Base-by-base conservation (phyloP, 2,113 vertebrate genomes). In the Mirza zaza region DNA sequence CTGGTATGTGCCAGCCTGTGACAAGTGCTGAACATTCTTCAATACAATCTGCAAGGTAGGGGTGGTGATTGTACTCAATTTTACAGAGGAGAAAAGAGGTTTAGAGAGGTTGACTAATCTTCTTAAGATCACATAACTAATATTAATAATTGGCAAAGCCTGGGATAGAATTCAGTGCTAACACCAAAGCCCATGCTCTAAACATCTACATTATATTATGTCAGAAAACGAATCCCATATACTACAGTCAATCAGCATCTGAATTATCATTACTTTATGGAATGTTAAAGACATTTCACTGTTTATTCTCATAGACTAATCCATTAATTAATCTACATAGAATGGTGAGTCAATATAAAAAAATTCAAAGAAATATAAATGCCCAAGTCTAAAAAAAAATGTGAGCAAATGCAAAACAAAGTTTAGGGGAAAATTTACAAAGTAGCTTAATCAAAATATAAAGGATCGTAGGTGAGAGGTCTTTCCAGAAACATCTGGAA, bases 401-500 rank as follows among this genome's bases (percentile, higher is more conserved):
- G 63, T 71, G 70, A 86, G 36, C 25, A 80, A 91, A 34, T 34
- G 23, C 23, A 79, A 48, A 87, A 59, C 18, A 65, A 75, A 95
- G 45, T 80, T 67, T 80, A 68, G 52, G 5, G 7, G 27, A 11
- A 87, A 55, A 84, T 91, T 92, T 92, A 84, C 23, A 83, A 80
- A 45, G 4, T 8, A 85, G 27, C 29, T 77, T 85, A 73, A 84
- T 83, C 23, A 93, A 80, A 92, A 55, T 68, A 15, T 59, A 45
- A 67, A 2, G 4, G 39, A n/a, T 75, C 50, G 65, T 5, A 75
- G 8, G 59, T 34, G 15, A 87, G 27, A 87, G 48, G 14, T 79
- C 12, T 63, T 93, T 88, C 29, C 48, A 94, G 48, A 95, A 87
- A 90, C 29, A 75, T 80, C 42, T 76, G 50, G 55, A 91, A 65